These are phyloP conservation scores for Callaeas wilsoni DNA, from an alignment of 2,113 vertebrate genomes.

Conservation along the genomic window DNA sequence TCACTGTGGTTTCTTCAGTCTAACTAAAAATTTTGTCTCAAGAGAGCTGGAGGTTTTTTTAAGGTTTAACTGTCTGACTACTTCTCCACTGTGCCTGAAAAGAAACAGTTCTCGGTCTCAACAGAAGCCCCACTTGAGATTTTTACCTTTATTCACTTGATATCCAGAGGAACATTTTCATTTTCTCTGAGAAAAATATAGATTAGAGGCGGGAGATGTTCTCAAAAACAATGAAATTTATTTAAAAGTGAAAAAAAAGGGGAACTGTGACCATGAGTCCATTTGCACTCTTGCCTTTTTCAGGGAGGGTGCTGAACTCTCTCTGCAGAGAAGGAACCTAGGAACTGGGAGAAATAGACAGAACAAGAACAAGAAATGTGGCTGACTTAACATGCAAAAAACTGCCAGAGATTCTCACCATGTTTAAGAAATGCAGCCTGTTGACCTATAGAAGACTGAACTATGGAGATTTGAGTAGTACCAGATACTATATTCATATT, in stretches of 20 bases:
- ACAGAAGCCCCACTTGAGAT: background rate
- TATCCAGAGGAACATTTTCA: background rate
- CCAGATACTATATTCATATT: background rate
- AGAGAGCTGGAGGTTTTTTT: background rate
- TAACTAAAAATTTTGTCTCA: background rate
- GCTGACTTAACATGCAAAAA: background rate
- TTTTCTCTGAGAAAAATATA: background rate
- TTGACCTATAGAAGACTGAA: background rate
- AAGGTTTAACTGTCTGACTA: background rate
- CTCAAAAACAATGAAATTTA: background rate
- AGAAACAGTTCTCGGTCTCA: background rate
- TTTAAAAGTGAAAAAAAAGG: background rate
- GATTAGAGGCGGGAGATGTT: background rate
- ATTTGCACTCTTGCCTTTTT: background rate
- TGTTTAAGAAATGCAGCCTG: background rate
- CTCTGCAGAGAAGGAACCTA: background rate
- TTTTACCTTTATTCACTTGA: background rate
- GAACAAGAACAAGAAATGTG: background rate
- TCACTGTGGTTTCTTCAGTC: background rate
- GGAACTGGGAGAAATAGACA: background rate
- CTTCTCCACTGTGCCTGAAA: background rate
- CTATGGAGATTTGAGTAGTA: background rate
- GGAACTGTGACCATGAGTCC: background rate
- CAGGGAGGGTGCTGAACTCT: background rate
- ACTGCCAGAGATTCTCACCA: background rate